These are phyloP conservation scores for Syngnathus floridae DNA, from an alignment of 2,113 vertebrate genomes.

Conservation along the genomic window DNA sequence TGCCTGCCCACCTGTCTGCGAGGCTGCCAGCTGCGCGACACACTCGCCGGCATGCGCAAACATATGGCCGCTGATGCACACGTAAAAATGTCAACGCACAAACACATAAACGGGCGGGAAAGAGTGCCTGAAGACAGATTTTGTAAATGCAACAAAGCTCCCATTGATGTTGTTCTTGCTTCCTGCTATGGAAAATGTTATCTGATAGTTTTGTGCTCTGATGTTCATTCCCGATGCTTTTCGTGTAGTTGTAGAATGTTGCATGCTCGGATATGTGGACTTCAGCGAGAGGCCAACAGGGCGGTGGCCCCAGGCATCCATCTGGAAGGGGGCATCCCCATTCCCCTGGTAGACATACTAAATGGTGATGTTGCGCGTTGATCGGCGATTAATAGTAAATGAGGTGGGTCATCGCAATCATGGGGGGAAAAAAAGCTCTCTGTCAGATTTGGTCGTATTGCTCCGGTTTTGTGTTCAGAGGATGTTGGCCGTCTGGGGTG, in stretches of 20 bases:
- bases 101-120: slow-evolving; percentile 18
- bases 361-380: too few species aligned
- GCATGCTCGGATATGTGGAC: neutral
- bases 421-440: too few species aligned
- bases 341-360: too few species aligned
- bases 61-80: slow-evolving; percentile 28
- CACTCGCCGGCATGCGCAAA: slow-evolving; percentile 19
- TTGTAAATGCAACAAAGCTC: slow-evolving; percentile 10
- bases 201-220: neutral
- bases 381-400: too few species aligned
- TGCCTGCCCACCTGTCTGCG: slow-evolving; percentile 67
- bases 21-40: slow-evolving; percentile 60
- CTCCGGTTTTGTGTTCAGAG: neutral
- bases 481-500: neutral
- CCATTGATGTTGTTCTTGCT: neutral
- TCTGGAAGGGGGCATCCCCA: too few species aligned
- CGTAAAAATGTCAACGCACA: slow-evolving; percentile 28
- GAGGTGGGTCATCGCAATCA: neutral
- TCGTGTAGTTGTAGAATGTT: neutral
- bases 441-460: neutral
- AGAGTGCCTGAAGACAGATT: slow-evolving; percentile 23
- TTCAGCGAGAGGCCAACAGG: neutral
- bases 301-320: too few species aligned
- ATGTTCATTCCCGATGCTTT: too few species aligned
- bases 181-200: neutral